These are phyloP conservation scores for Scartelaos histophorus DNA, from an alignment of 2,113 vertebrate species.

Conservation along the genomic window DNA sequence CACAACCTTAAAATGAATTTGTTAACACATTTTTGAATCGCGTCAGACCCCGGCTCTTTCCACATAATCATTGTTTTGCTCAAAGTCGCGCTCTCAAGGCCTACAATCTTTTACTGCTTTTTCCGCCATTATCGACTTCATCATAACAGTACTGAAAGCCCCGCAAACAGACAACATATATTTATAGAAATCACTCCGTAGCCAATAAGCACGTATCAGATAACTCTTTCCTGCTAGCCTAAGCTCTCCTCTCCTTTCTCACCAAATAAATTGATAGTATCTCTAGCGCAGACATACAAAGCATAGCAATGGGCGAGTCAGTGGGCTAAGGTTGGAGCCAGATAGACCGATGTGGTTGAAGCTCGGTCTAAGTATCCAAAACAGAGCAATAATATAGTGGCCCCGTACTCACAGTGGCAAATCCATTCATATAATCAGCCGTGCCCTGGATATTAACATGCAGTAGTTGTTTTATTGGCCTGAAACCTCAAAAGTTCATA, in stretches of 20 bases:
- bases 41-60: slow-evolving; percentile 17
- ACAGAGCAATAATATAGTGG: slow-evolving; percentile 34
- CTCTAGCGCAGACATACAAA: slow-evolving; percentile 10
- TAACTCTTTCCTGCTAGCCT: slow-evolving; percentile 41
- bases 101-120: slow-evolving; percentile 40
- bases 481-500: slow-evolving; percentile 25
- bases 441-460: slow-evolving; percentile 20
- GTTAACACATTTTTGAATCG: slow-evolving; percentile 24
- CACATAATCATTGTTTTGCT: slow-evolving; percentile 37
- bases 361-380: slow-evolving; percentile 59
- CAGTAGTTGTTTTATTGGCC: slow-evolving; percentile 27
- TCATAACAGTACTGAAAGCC: slow-evolving; percentile 40
- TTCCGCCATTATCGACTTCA: slow-evolving; percentile 40
- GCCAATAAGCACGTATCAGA: slow-evolving; percentile 40
- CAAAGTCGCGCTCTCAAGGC: slow-evolving; percentile 18
- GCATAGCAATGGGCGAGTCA: slow-evolving; percentile 39
- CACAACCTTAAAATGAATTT: slow-evolving; percentile 16
- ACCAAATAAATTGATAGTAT: slow-evolving; percentile 16
- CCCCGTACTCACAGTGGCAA: slow-evolving; percentile 7
- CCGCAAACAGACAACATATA: slow-evolving; percentile 39
- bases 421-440: slow-evolving; percentile 35
- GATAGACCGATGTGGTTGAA: slow-evolving; percentile 52
- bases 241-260: slow-evolving; percentile 22
- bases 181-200: slow-evolving; percentile 43
- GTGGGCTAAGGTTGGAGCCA: slow-evolving; percentile 53